Base-by-base conservation (phyloP, 2,113 vertebrate species). In the Charina bottae region DNA sequence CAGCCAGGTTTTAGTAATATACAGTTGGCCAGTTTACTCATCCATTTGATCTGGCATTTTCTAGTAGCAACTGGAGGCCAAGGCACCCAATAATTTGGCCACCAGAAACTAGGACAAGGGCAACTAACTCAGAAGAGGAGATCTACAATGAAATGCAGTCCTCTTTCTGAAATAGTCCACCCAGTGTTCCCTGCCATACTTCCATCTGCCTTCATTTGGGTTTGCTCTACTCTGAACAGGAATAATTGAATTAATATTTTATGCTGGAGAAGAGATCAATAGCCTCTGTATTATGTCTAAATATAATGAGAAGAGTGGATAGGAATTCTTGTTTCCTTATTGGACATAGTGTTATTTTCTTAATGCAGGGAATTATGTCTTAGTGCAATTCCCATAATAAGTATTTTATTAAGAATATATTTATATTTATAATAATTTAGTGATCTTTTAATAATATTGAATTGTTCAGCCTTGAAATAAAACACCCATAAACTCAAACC, bases 371-470 rank as follows among this genome's bases (percentile, higher is more conserved):
- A 15, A 49, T 88, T 64, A 26, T 33, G 56, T 10, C 19, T 42
- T 3, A 49, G 9, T 59, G 60, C n/a, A 60, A 10, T 84, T 49
- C 37, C 53, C 11, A 19, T 59, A 59, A 83, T 58, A 6, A 83
- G 53, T 85, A 19, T 17, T 90, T 33, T 55, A 54, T 7, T n/a
- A 2, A 5, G 21, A 64, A 59, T 11, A 23, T 49, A 68, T 42
- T 68, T n/a, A n/a, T n/a, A n/a, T 68, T 68, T 68, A 13, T n/a
- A 90, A 13, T 11, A 28, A 2, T 13, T 53, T 85, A 85, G 55
- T 4, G 9, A 85, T 28, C 78, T 55, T 93, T 24, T 93, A 54
- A 68, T 84, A 55, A 89, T n/a, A 92, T 92, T 92, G 92, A 6
- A 12, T 89, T 91, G 13, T 58, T 68, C 19, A 85, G 59, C 54